Percentiles rank a stretch among this genome's conserved stretches.
Evolutionary conservation across 2,888 invertebrate species (phyloP).

Genomic region (Ferdinandea cuprea): DNA sequence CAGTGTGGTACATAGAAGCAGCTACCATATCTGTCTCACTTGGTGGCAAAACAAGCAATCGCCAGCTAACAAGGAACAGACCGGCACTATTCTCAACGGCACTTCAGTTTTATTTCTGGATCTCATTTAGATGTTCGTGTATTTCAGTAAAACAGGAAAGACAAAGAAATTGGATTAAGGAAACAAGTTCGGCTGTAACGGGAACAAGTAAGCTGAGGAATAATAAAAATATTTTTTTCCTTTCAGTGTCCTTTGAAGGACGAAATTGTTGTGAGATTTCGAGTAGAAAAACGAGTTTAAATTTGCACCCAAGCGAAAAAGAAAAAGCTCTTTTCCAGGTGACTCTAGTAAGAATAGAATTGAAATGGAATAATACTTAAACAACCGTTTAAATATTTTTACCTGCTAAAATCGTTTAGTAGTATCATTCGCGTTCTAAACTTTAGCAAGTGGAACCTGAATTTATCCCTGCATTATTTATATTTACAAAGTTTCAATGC

Average conservation of each 20-base stretch:
- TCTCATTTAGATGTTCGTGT: slow-evolving; percentile 56
- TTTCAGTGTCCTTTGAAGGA: slow-evolving; percentile 2
- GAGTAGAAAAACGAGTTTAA: not conserved
- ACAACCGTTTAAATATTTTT: no score
- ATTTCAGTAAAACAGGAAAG: slow-evolving; percentile 51
- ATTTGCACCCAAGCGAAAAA: not conserved
- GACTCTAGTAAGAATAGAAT: no score
- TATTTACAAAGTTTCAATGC: no score
- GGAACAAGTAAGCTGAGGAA: slow-evolving; percentile 47
- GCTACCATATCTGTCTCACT: slow-evolving; percentile 20
- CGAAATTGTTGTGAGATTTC: not conserved
- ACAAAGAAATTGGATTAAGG: slow-evolving; percentile 72
- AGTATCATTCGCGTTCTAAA: no score
- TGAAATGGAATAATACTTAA: no score
- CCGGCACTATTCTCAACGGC: slow-evolving; percentile 37
- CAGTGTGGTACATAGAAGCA: slow-evolving; percentile 28
- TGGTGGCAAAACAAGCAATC: slow-evolving; percentile 58
- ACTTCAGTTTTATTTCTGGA: slow-evolving; percentile 68
- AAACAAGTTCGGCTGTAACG: slow-evolving; percentile 69
- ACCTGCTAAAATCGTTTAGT: no score
- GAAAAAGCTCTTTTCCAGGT: no score
- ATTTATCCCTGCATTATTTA: no score
- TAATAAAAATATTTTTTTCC: slow-evolving; percentile 38
- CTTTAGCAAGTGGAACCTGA: no score
- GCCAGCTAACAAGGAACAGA: slow-evolving; percentile 39